phyloP scores from a whole-genome alignment of 2,888 invertebrate species.

The Drosophila subquinaria region DNA sequence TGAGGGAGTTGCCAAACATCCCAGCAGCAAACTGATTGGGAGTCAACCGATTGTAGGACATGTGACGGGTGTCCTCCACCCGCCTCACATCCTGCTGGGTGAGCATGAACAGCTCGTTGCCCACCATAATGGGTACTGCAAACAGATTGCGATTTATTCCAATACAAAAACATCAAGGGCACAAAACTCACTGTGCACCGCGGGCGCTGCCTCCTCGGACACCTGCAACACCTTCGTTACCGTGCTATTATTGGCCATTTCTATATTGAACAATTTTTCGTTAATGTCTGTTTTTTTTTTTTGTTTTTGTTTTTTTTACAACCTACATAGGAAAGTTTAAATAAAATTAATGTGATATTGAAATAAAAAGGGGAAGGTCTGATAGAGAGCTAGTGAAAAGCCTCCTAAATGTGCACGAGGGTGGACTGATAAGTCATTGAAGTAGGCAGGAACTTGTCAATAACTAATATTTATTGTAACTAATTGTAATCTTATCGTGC shows the following conservation, averaged over 20 bases:
- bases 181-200: constrained; percentile 69
- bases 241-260: constrained; percentile 41
- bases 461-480: background rate
- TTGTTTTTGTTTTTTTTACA: background rate
- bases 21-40: constrained; percentile 30
- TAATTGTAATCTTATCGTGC: background rate
- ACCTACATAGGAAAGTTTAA: background rate
- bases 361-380: background rate
- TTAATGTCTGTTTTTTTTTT: background rate
- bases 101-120: constrained; percentile 72
- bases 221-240: constrained; percentile 64
- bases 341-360: background rate
- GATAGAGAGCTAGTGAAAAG: background rate
- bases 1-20: background rate
- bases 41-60: constrained; percentile 65
- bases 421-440: background rate
- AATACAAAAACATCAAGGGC: background rate
- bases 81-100: constrained; percentile 83
- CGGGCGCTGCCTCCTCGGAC: constrained; percentile 73
- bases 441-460: background rate
- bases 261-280: constrained; percentile 15
- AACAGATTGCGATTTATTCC: background rate
- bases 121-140: constrained; percentile 79
- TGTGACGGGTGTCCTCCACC: constrained; percentile 74
- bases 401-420: background rate